Percentiles rank a stretch among this genome's conserved stretches.
These are phyloP conservation scores for Danio choprae DNA, from an alignment of 2,797 vertebrate genomes.

Conservation along the genomic window DNA sequence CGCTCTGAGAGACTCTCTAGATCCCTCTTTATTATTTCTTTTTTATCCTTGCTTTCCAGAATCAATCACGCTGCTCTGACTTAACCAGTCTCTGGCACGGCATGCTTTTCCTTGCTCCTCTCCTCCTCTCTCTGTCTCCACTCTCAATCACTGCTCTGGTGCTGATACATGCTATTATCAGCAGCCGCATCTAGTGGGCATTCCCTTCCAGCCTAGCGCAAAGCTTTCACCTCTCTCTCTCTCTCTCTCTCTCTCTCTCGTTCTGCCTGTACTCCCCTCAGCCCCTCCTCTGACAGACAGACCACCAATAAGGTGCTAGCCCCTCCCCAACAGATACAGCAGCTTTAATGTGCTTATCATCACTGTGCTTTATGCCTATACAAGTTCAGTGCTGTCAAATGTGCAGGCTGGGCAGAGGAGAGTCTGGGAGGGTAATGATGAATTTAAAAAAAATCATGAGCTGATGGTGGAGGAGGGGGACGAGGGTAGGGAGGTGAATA, in stretches of 20 bases:
- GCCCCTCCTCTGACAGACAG: conserved; percentile 76
- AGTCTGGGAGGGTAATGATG: conserved; percentile 50
- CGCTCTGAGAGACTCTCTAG: conserved; percentile 7
- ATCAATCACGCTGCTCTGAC: conserved; percentile 55
- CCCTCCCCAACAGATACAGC: conserved; percentile 79
- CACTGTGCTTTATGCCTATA: conserved; percentile 80
- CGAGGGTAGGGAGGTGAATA: background rate
- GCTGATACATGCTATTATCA: conserved; percentile 82
- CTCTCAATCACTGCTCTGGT: conserved; percentile 70
- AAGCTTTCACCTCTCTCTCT: conserved; percentile 61
- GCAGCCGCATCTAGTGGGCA: conserved; percentile 87
- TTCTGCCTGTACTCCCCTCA: no score
- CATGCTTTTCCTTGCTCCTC: conserved; percentile 47
- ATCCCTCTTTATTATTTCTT: conserved; percentile 19
- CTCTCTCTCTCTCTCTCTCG: conserved; percentile 56
- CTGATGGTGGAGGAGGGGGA: background rate
- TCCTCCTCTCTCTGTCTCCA: conserved; percentile 65
- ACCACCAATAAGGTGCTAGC: conserved; percentile 79
- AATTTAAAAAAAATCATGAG: conserved; percentile 61
- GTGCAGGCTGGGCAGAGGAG: conserved; percentile 25
- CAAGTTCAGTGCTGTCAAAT: conserved; percentile 75
- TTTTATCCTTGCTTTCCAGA: conserved; percentile 41
- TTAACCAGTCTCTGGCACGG: conserved; percentile 17
- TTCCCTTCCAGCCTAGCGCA: conserved; percentile 82
- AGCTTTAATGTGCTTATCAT: conserved; percentile 87